Evolutionary conservation across 1,140 invertebrate genomes (phyloP).

Genomic region (Lycorma delicatula): DNA sequence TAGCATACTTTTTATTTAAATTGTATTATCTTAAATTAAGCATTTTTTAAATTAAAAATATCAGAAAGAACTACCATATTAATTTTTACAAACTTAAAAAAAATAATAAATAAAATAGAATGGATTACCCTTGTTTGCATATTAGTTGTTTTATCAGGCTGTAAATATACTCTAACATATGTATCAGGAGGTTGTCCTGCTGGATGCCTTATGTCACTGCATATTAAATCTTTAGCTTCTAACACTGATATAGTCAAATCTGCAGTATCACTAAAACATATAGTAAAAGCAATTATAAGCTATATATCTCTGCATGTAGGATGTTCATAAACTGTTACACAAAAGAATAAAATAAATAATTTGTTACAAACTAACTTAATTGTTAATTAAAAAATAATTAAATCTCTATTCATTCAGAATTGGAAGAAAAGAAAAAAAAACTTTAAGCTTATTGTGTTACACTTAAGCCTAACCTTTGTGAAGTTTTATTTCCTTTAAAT

Average conservation of each 20-base stretch:
- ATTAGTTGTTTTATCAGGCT: slow-evolving; percentile 60
- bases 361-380: too few species aligned
- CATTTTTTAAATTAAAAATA: neutral
- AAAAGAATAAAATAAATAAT: too few species aligned
- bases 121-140: slow-evolving; percentile 67
- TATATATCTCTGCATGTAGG: too few species aligned
- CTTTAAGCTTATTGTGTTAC: too few species aligned
- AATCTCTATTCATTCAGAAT: too few species aligned
- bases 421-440: too few species aligned
- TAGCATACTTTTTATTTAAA: neutral
- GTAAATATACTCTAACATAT: slow-evolving; percentile 62
- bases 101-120: too few species aligned
- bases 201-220: slow-evolving; percentile 37
- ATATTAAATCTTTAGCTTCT: slow-evolving; percentile 62
- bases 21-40: neutral
- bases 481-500: too few species aligned
- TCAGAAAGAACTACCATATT: neutral
- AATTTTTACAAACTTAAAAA: slow-evolving; percentile 16
- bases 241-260: slow-evolving; percentile 65
- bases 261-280: slow-evolving; percentile 48
- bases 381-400: too few species aligned
- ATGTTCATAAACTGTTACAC: too few species aligned
- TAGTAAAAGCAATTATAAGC: too few species aligned
- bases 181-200: slow-evolving; percentile 57
- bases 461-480: too few species aligned